Conservation (phyloP, 2,113 vertebrate genomes). For the Maccullochella peelii region DNA sequence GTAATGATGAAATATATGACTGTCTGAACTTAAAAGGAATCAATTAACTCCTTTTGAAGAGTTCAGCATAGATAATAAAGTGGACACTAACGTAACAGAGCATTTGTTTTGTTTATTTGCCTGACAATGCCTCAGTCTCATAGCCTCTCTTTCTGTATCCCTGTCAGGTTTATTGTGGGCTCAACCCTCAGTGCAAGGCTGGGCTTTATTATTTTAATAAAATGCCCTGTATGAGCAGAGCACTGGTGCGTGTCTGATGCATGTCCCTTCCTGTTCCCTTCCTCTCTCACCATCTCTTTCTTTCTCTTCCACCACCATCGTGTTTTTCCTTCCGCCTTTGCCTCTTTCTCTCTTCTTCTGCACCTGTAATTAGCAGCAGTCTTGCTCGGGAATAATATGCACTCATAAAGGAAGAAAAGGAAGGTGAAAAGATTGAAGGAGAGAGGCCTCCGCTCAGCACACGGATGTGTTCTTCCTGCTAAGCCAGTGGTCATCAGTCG, state of each 20-base stretch:
- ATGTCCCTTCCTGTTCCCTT: conserved; percentile 45
- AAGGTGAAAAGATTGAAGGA: conserved; percentile 18
- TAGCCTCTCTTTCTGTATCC: conserved; percentile 42
- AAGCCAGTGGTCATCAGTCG: conserved; percentile 69
- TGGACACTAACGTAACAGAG: conserved; percentile 55
- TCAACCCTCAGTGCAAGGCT: conserved; percentile 66
- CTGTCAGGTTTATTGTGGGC: conserved; percentile 73
- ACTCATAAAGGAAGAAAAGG: conserved; percentile 5
- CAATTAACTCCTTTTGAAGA: conserved; percentile 74
- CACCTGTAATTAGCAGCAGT: conserved; percentile 42
- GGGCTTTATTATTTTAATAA: conserved; percentile 80
- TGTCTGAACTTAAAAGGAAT: conserved; percentile 73
- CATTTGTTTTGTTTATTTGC: conserved; percentile 72
- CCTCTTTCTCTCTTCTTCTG: background rate
- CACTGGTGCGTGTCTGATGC: conserved; percentile 66
- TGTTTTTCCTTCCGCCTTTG: background rate
- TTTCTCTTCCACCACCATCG: background rate
- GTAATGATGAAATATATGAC: conserved; percentile 79
- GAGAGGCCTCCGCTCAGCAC: conserved; percentile 20
- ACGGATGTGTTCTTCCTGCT: conserved; percentile 52
- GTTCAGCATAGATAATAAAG: conserved; percentile 70
- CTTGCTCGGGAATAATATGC: conserved; percentile 17
- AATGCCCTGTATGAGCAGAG: conserved; percentile 64
- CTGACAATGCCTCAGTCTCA: conserved; percentile 34
- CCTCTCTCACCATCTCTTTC: conserved; percentile 18